Percentiles rank a stretch among this genome's conserved stretches.
Evolutionary conservation across 2,113 vertebrate genomes (phyloP).

Genomic region (Potamarius usumacintae): DNA sequence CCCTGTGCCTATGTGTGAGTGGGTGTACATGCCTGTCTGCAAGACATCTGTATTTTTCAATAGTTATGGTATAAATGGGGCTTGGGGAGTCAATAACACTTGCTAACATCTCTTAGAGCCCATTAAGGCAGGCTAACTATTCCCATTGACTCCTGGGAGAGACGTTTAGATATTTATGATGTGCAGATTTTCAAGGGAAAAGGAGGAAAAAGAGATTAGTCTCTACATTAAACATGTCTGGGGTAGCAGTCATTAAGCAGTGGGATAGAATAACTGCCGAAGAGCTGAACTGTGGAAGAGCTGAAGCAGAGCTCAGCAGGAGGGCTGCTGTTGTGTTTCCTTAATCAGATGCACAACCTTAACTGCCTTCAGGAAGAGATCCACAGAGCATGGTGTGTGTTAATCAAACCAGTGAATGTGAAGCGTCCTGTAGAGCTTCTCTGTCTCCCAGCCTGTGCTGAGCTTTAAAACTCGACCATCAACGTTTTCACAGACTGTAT

Average conservation of each 20-base stretch:
- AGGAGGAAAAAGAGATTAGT: constrained; percentile 47
- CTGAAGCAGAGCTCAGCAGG: constrained; percentile 37
- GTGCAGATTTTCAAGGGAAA: constrained; percentile 30
- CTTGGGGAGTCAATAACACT: constrained; percentile 38
- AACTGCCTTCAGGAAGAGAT: constrained; percentile 31
- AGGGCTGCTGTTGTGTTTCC: constrained; percentile 29
- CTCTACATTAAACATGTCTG: constrained; percentile 51
- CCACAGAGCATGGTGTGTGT: constrained; percentile 21
- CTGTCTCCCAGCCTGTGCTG: constrained; percentile 40
- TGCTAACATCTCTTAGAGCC: constrained; percentile 22
- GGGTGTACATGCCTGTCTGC: constrained; percentile 11
- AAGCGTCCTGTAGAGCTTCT: constrained; percentile 51
- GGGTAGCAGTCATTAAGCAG: constrained; percentile 41
- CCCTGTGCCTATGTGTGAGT: constrained; percentile 37
- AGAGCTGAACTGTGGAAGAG: constrained; percentile 29
- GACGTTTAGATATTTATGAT: constrained; percentile 44
- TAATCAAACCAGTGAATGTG: constrained; percentile 50
- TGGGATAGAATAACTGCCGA: constrained; percentile 22
- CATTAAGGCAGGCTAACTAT: constrained; percentile 30
- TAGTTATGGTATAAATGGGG: constrained; percentile 9
- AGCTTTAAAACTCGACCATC: constrained; percentile 18
- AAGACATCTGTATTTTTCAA: constrained; percentile 42
- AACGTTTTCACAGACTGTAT: constrained; percentile 60
- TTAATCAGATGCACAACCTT: constrained; percentile 40
- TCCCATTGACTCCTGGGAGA: constrained; percentile 21